phyloP scores from a whole-genome alignment of 1,140 invertebrate species.

The Drosophila sp. region DNA sequence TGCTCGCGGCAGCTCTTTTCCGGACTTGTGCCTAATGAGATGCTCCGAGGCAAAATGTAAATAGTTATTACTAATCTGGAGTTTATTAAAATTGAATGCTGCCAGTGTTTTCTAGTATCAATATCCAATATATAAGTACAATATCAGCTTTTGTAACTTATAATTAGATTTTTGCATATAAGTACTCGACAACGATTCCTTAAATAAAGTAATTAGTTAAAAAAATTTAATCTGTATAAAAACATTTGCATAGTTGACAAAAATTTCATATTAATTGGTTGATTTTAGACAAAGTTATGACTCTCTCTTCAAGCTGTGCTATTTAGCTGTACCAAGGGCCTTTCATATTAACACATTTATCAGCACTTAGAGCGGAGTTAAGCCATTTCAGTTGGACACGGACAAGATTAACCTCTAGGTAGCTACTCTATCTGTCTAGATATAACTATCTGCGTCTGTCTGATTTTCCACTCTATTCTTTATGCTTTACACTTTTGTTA shows the following conservation, averaged over 20 bases:
- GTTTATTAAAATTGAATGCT: background rate
- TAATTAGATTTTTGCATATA: no score
- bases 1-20: conserved; percentile 1
- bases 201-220: no score
- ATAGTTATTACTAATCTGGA: background rate
- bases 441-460: conserved; percentile 2
- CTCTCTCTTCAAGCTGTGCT: no score
- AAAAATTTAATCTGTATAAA: no score
- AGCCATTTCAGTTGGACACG: conserved; percentile 42
- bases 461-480: conserved; percentile 25
- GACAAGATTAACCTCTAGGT: conserved; percentile 58
- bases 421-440: conserved; percentile 34
- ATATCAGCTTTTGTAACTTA: no score
- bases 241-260: no score
- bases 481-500: conserved; percentile 39
- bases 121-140: no score
- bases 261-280: no score
- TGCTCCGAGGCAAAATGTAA: background rate
- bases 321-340: background rate
- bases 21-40: background rate
- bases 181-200: no score
- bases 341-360: conserved; percentile 58
- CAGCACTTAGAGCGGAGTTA: conserved; percentile 64
- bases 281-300: no score
- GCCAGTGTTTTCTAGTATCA: no score